These are phyloP conservation scores for Megaceryle alcyon DNA, from an alignment of 2,797 vertebrate genomes.

Conservation along the genomic window DNA sequence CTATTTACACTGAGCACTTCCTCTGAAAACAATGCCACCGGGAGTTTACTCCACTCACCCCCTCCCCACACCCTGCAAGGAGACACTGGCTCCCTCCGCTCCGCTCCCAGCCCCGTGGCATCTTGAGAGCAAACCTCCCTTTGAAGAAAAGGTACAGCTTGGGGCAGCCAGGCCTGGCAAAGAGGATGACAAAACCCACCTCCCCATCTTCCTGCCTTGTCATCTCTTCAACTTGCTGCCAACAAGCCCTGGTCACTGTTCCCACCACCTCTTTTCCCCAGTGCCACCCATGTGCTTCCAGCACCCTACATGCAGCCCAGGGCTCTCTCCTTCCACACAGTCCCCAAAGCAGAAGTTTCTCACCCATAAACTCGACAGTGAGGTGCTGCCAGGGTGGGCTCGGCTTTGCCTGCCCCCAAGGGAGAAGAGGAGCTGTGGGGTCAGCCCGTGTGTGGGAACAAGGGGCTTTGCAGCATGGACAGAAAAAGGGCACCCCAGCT, in stretches of 20 bases:
- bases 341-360: background rate
- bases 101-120: background rate
- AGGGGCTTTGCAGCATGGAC: background rate
- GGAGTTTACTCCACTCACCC: constrained; percentile 71
- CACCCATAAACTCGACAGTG: rapidly evolving
- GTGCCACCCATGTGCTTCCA: background rate
- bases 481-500: background rate
- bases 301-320: rapidly evolving
- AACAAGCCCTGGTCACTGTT: background rate
- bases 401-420: background rate
- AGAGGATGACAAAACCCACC: background rate
- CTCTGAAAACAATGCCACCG: constrained; percentile 94
- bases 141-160: background rate
- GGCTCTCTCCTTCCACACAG: background rate
- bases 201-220: rapidly evolving
- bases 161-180: background rate
- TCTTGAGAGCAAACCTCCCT: background rate
- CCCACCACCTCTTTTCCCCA: rapidly evolving
- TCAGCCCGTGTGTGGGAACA: background rate
- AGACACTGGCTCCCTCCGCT: background rate
- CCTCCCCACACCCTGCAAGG: constrained; percentile 40
- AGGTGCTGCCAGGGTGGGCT: background rate
- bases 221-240: background rate
- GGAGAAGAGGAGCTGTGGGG: background rate
- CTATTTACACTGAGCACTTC: constrained; percentile 96